phyloP scores from a whole-genome alignment of 2,888 invertebrate species.

The Protodeltote pygarga region DNA sequence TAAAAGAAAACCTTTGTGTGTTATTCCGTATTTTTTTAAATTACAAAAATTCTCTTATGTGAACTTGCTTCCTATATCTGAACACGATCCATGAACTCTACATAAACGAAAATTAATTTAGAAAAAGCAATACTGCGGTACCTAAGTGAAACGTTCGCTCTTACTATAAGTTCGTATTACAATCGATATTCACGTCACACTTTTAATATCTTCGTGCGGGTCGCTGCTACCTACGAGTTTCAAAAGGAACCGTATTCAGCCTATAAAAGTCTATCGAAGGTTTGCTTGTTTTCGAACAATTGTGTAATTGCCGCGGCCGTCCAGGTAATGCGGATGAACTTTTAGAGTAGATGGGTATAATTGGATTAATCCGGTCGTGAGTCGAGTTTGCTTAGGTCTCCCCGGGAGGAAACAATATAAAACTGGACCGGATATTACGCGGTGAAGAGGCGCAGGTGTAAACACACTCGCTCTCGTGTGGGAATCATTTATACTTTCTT shows the following conservation, averaged over 20 bases:
- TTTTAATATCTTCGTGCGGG: constrained; percentile 46
- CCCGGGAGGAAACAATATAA: constrained; percentile 76
- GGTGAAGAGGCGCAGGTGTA: constrained; percentile 79
- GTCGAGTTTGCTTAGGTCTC: constrained; percentile 79
- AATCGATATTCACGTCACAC: constrained; percentile 54
- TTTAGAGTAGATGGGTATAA: constrained; percentile 68
- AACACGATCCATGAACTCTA: neutral
- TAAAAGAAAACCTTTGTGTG: no score
- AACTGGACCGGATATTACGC: constrained; percentile 82
- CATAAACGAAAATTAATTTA: constrained; percentile 33
- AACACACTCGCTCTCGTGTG: constrained; percentile 67
- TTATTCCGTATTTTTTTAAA: no score
- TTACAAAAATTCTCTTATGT: no score
- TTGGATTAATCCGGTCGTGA: constrained; percentile 77
- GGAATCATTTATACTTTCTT: constrained; percentile 71
- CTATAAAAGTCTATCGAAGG: constrained; percentile 13
- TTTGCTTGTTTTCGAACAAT: constrained; percentile 36
- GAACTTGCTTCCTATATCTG: no score
- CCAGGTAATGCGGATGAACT: constrained; percentile 62
- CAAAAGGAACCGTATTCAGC: constrained; percentile 19
- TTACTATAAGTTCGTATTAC: constrained; percentile 36
- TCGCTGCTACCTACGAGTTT: constrained; percentile 16
- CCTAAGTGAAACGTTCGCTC: constrained; percentile 36
- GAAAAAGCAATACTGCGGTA: constrained; percentile 22
- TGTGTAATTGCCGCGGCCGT: constrained; percentile 44